Evolutionary conservation across 2,888 invertebrate genomes (phyloP), one percentile per base, ranked within the genome.

Genomic region (Platyscelio sp.): DNA sequence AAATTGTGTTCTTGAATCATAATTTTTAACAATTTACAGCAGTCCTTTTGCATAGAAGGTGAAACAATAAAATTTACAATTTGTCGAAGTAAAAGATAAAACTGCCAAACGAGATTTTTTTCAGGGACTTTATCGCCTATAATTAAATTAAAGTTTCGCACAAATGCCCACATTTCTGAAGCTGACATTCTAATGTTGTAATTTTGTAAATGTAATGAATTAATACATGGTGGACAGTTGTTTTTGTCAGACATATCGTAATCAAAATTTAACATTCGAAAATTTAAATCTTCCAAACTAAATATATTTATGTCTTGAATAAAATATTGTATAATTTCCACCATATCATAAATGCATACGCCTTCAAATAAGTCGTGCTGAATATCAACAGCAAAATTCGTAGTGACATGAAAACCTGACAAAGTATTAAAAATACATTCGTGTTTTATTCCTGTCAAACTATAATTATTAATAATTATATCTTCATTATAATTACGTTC

Each of bases 151-250:
- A 85, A 87, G 49, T 86, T 22, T 38, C 71, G 24, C 15, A 85
- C 76, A 76, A 87, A 82, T 20, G 67, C 43, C 75, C 56, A 71
- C 79, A 84, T 86, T 77, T 87, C 86, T 5, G 79, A 27, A 4
- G 87, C 61, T 2, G 81, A 83, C 81, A 87, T 87, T 58, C 65
- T 70, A 4, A 76, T 60, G 2, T 67, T 26, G 46, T 68, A 46
- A 3, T 67, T 51, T 71, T 84, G 67, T 18, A 75, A 67, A 46
- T 67, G 65, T 15, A 15, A 15, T 3, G 43, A 43, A 43, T 7
- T 7, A 67, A 86, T 72, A 49, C 26, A 33, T 5, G 70, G 72
- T 22, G 85, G 85, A 13, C 70, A 26, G 29, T 83, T 85, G 18
- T 46, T 49, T 15, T 58, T 63, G 13, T 85, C 76, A 22, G 27